A percentile compares a stretch with the other conserved stretches of the same genome.
phyloP scores from a whole-genome alignment of 1,140 invertebrate genomes.

The Brachionus paranguensis region DNA sequence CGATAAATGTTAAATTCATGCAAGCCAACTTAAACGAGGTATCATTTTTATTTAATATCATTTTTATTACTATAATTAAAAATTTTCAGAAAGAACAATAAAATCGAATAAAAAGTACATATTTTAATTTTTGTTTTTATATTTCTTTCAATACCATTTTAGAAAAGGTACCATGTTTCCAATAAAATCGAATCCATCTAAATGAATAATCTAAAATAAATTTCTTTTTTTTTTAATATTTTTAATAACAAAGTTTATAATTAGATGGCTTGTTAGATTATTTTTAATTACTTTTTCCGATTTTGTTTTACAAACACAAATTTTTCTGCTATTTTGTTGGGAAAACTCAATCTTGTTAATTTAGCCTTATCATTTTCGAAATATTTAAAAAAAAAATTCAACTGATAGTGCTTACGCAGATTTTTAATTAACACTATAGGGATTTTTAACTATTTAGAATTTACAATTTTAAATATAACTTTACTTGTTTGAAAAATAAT shows the following conservation, averaged over 20 bases:
- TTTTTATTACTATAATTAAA: background rate
- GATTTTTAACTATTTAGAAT: background rate
- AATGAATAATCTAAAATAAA: background rate
- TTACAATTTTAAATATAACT: background rate
- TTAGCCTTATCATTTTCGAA: background rate
- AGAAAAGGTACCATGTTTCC: background rate
- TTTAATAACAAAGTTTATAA: background rate
- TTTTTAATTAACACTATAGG: background rate
- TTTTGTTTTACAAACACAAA: background rate
- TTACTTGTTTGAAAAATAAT: background rate
- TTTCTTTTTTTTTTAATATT: background rate
- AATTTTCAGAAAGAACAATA: background rate
- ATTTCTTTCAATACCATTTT: background rate
- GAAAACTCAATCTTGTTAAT: background rate
- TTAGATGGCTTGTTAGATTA: background rate
- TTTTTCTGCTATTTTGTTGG: background rate
- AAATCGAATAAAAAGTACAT: background rate
- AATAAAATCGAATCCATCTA: background rate
- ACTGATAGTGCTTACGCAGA: background rate
- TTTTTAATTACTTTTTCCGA: background rate
- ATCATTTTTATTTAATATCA: background rate
- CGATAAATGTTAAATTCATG: background rate
- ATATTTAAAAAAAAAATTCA: background rate
- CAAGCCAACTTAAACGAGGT: background rate
- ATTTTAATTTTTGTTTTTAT: background rate